Evolutionary conservation across 1,140 invertebrate genomes (phyloP).

Genomic region (Tetramorium alpestre): DNA sequence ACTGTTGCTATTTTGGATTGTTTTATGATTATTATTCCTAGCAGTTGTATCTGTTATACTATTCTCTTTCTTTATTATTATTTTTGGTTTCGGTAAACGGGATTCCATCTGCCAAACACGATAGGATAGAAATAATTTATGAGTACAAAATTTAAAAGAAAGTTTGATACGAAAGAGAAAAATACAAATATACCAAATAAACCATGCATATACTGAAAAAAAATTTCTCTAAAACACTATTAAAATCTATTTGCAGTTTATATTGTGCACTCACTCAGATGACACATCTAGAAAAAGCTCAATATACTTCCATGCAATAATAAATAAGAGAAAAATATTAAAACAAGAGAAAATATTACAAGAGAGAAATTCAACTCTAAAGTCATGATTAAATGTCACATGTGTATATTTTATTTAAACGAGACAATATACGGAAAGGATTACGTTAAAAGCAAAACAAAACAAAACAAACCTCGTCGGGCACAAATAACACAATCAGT

Average conservation of each 20-base stretch:
- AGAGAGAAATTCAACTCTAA: not conserved
- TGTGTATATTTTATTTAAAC: not conserved
- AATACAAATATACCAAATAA: not conserved
- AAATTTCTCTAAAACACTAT: not conserved
- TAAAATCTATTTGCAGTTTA: not conserved
- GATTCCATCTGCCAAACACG: conserved; percentile 78
- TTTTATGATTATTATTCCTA: conserved; percentile 22
- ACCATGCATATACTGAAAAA: not conserved
- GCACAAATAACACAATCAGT: conserved; percentile 36
- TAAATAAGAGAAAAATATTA: not conserved
- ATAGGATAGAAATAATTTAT: not conserved
- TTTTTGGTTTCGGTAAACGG: conserved; percentile 77
- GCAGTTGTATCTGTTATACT: conserved; percentile 4
- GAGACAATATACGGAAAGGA: not conserved
- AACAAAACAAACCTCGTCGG: conserved; percentile 53
- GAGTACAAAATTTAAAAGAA: not conserved
- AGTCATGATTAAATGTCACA: not conserved
- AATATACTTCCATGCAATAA: conserved; percentile 17
- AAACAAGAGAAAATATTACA: too few species aligned
- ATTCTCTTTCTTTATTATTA: conserved; percentile 29
- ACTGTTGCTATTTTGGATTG: not conserved
- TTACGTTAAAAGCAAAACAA: conserved; percentile 4
- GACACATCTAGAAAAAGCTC: not conserved
- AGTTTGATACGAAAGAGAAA: not conserved
- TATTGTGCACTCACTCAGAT: not conserved